These are phyloP conservation scores for Gymnosoma rotundatum DNA, from an alignment of 2,888 invertebrate species.

Conservation along the genomic window DNA sequence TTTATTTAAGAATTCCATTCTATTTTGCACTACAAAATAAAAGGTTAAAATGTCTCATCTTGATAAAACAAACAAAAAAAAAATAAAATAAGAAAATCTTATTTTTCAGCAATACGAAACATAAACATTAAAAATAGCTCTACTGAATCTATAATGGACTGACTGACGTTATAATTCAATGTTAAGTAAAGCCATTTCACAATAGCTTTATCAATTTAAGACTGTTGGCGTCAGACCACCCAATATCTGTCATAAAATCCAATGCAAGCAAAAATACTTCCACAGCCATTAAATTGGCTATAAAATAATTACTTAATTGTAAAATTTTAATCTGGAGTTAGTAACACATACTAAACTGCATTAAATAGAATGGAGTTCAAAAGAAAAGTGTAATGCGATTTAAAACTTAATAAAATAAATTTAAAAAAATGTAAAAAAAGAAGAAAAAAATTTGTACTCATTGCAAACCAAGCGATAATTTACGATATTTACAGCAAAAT, in stretches of 20 bases:
- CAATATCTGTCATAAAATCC: slow-evolving; percentile 11
- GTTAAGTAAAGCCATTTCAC: too few relatives aligned
- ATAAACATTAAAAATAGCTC: too few relatives aligned
- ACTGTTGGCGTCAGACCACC: slow-evolving; percentile 37
- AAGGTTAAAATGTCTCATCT: too few relatives aligned
- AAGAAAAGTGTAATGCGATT: slow-evolving; percentile 35
- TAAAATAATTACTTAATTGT: slow-evolving; percentile 50
- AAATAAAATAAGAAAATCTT: too few relatives aligned
- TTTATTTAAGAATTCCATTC: too few relatives aligned
- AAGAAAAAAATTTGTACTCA: background rate
- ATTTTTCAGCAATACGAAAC: too few relatives aligned
- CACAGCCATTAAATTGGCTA: slow-evolving; percentile 38
- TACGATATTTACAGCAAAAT: slow-evolving; percentile 40
- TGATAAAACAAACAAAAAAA: too few relatives aligned
- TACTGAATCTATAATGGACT: too few relatives aligned
- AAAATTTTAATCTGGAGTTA: slow-evolving; percentile 39
- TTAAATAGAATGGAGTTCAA: slow-evolving; percentile 29
- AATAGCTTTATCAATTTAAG: background rate
- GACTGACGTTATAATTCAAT: too few relatives aligned
- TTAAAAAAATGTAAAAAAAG: background rate
- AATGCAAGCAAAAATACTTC: slow-evolving; percentile 18
- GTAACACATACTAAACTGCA: slow-evolving; percentile 11
- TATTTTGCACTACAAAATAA: too few relatives aligned
- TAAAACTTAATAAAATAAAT: background rate
- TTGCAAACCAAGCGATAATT: slow-evolving; percentile 49